phyloP scores from a whole-genome alignment of 2,797 vertebrate genomes.

The Nasua narica region DNA sequence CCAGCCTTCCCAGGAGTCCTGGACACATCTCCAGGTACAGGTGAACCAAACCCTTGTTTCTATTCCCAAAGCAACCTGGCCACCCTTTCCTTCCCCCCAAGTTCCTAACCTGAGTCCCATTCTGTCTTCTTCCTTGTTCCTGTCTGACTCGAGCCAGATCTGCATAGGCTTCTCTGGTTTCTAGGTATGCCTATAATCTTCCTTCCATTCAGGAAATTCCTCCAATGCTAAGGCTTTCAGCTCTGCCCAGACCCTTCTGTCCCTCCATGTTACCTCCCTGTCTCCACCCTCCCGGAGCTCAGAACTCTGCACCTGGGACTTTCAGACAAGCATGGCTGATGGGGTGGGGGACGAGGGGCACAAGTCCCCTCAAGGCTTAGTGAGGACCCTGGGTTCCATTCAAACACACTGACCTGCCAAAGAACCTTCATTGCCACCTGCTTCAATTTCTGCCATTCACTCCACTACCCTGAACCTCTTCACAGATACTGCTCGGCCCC shows the following conservation, averaged over 20 bases:
- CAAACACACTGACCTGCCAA: neutral
- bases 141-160: neutral
- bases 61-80: neutral
- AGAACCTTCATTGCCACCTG: neutral
- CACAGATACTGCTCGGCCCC: neutral
- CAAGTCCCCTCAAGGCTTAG: accelerated
- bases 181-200: neutral
- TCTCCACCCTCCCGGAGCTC: neutral
- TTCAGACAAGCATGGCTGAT: neutral
- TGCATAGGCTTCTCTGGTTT: neutral
- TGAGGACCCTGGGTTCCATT: neutral
- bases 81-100: no score
- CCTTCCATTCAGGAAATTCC: neutral
- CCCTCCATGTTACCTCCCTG: neutral
- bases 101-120: neutral
- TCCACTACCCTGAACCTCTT: neutral
- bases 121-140: neutral
- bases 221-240: neutral
- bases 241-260: neutral
- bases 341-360: neutral
- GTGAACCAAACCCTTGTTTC: neutral
- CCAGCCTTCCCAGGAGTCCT: neutral
- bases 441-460: neutral
- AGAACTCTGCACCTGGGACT: neutral
- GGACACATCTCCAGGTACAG: neutral